Evolutionary conservation across 2,888 invertebrate genomes (phyloP).

Genomic region (Spilosoma lubricipeda): DNA sequence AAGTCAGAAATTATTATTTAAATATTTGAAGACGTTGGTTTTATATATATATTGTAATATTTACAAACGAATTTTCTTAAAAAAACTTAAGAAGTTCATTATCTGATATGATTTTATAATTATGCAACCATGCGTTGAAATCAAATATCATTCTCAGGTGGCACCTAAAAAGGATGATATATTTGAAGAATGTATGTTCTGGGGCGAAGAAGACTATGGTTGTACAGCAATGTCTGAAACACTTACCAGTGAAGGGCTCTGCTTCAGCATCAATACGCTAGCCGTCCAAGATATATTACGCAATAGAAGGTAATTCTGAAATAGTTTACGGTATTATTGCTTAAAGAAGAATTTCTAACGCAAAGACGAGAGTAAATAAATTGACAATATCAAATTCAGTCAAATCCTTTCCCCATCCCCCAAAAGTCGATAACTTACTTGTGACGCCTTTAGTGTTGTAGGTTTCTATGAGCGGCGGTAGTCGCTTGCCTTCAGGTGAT

Average conservation of each 20-base stretch:
- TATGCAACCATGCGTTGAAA: neutral
- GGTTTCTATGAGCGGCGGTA: no score
- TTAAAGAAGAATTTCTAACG: neutral
- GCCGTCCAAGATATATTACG: slow-evolving; percentile 57
- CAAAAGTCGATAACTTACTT: no score
- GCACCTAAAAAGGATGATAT: slow-evolving; percentile 16
- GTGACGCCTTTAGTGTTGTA: no score
- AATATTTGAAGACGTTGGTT: no score
- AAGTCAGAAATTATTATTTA: neutral
- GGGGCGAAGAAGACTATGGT: neutral
- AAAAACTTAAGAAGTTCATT: neutral
- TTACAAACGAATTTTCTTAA: neutral
- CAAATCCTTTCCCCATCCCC: no score
- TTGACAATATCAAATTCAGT: neutral
- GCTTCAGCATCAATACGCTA: slow-evolving; percentile 61
- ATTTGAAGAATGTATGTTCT: neutral
- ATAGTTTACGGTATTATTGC: neutral
- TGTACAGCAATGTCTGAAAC: slow-evolving; percentile 29
- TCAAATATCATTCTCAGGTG: slow-evolving; percentile 4
- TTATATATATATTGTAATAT: neutral
- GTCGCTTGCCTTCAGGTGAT: no score
- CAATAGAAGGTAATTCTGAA: slow-evolving; percentile 27
- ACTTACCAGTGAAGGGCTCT: slow-evolving; percentile 61
- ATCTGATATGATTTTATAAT: neutral
- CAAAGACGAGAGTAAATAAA: neutral